Evolutionary conservation across 2,888 invertebrate species (phyloP).

Genomic region (Protophormia terraenovae): DNA sequence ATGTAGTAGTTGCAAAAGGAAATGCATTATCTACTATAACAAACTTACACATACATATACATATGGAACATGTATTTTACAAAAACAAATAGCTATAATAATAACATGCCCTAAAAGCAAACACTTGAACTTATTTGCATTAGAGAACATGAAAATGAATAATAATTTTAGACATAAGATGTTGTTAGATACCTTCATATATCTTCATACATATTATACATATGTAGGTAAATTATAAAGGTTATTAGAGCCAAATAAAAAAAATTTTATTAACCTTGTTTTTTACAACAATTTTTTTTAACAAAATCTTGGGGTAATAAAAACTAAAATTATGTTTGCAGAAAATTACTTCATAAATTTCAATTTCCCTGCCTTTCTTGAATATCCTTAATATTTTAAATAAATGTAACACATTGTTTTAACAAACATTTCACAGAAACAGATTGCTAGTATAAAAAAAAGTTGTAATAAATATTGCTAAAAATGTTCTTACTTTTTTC

Average conservation of each 20-base stretch:
- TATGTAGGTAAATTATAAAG: background rate
- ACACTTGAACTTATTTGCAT: conserved; percentile 62
- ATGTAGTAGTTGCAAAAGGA: conserved; percentile 25
- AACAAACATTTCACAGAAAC: background rate
- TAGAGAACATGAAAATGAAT: conserved; percentile 51
- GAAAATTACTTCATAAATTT: too few species aligned
- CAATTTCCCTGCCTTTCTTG: too few species aligned
- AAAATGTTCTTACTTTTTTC: background rate
- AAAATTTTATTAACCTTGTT: background rate
- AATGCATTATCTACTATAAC: conserved; percentile 16
- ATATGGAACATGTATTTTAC: background rate
- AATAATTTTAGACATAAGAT: conserved; percentile 34
- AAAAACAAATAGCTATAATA: background rate
- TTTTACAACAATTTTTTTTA: too few species aligned
- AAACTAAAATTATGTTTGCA: too few species aligned
- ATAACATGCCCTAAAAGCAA: conserved; percentile 42
- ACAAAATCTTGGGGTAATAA: too few species aligned
- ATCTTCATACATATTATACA: too few species aligned
- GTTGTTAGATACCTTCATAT: background rate
- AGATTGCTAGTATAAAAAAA: background rate
- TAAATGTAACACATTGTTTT: background rate
- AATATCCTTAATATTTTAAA: background rate
- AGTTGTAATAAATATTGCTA: background rate
- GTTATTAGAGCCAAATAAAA: background rate
- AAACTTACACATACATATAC: background rate